Conservation (phyloP, 2,113 vertebrate species). For the Electrona antarctica region DNA sequence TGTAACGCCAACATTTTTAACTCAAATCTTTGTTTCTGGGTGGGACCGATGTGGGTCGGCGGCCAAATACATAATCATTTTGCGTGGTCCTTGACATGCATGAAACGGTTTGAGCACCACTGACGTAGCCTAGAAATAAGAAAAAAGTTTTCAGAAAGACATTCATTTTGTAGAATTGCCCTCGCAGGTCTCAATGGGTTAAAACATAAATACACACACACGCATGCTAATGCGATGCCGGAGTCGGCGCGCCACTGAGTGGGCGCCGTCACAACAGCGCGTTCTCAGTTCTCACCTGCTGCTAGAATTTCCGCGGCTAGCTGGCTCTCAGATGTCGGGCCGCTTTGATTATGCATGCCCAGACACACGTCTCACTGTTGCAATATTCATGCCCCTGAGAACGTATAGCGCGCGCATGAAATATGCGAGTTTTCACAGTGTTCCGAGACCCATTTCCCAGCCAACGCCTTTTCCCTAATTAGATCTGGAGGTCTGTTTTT, state of each 20-base stretch:
- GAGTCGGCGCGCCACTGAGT: conserved; percentile 32
- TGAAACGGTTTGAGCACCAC: too few relatives aligned
- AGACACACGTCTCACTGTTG: conserved; percentile 39
- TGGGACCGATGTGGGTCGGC: too few relatives aligned
- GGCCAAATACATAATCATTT: too few relatives aligned
- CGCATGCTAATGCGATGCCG: background rate
- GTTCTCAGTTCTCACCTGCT: conserved; percentile 17
- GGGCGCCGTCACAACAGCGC: background rate
- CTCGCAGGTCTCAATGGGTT: too few relatives aligned
- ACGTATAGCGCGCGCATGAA: conserved; percentile 52
- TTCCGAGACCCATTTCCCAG: conserved; percentile 65
- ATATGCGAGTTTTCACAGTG: conserved; percentile 58
- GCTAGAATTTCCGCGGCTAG: conserved; percentile 31
- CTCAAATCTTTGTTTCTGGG: too few relatives aligned
- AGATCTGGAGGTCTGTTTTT: conserved; percentile 60
- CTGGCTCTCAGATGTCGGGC: conserved; percentile 25
- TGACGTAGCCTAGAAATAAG: too few relatives aligned
- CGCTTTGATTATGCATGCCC: conserved; percentile 47
- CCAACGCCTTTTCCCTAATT: conserved; percentile 67
- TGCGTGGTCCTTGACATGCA: too few relatives aligned
- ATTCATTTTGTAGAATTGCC: too few relatives aligned
- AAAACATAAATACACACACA: conserved; percentile 8
- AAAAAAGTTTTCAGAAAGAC: too few relatives aligned
- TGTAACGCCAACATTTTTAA: too few relatives aligned
- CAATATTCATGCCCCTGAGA: conserved; percentile 63